Conservation (phyloP, 2,797 vertebrate genomes). For the Nothura maculosa region DNA sequence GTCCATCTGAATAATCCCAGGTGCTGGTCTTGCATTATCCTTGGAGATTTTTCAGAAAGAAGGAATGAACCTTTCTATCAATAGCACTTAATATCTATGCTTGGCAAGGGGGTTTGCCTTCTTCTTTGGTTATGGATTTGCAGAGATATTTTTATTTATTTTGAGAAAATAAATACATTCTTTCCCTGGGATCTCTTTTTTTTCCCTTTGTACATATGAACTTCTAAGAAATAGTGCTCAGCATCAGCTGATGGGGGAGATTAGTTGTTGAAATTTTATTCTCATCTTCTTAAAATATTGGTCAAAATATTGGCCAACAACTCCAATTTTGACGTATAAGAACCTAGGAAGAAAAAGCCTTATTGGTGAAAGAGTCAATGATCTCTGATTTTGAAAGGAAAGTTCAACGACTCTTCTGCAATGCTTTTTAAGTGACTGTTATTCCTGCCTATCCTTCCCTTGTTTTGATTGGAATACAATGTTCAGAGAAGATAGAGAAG, state of each 20-base stretch:
- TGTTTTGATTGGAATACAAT: neutral
- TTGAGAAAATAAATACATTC: neutral
- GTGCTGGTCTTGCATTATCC: neutral
- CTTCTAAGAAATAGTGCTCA: neutral
- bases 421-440: neutral
- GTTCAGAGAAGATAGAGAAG: neutral
- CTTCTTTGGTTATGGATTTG: neutral
- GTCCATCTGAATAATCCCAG: constrained; percentile 22
- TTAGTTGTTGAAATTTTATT: neutral
- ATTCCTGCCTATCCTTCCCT: neutral
- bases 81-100: neutral
- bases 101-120: neutral
- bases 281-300: neutral
- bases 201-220: neutral
- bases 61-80: neutral
- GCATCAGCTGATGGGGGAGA: neutral
- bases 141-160: neutral
- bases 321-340: rapidly evolving
- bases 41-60: neutral
- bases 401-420: neutral
- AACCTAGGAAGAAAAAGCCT: neutral
- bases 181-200: neutral
- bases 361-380: neutral
- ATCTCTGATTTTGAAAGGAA: neutral
- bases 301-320: neutral